Evolutionary conservation across 1,140 invertebrate genomes (phyloP), one percentile per base, ranked within the genome.

Genomic region (Platorchestia sp.): DNA sequence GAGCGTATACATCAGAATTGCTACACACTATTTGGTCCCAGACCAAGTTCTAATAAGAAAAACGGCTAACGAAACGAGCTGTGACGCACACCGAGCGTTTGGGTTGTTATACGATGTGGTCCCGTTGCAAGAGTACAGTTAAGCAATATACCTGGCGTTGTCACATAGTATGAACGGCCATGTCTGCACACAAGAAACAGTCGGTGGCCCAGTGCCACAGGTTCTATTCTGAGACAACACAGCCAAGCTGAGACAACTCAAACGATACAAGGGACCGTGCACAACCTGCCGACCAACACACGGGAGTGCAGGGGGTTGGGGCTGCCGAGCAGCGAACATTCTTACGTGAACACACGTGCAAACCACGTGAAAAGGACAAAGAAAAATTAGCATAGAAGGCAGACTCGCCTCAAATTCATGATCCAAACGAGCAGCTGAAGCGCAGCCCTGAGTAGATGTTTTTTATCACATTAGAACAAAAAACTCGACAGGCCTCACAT

Each of bases 211-310:
- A 44, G 87, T 89, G 87, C 87, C 87, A 89, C 87, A 89, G 87
- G 59, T 89, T 89, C 87, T 89, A 89, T 89, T 89, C 42, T 41
- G 43, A 89, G 87, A 89, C 87, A 89, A 89, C 87, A 89, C 87
- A 89, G 87, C 41, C 87, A 27, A 41, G 87, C 87, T 44, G 7
- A 89, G 87, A 89, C 87, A 44, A 42, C 43, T 89, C 87, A 89
- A 75, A 44, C 87, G 87, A 89, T 89, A 89, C 87, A 89, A 89
- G 87, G 43, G 87, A 89, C 87, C 43, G n/a, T 44, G 87, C 87
- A 89, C 87, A 89, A 44, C 87, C 87, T 75, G 36, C 59, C 47
- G 47, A 51, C 47, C 47, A 51, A 51, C 6, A 51, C 36, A 27
- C 14, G 14, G 27, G 27, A 10, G 27, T 36, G 27, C 14, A 36